Percentiles rank a stretch among this genome's conserved stretches.
phyloP scores from a whole-genome alignment of 2,888 invertebrate genomes.

The Eumerus sabulonum region DNA sequence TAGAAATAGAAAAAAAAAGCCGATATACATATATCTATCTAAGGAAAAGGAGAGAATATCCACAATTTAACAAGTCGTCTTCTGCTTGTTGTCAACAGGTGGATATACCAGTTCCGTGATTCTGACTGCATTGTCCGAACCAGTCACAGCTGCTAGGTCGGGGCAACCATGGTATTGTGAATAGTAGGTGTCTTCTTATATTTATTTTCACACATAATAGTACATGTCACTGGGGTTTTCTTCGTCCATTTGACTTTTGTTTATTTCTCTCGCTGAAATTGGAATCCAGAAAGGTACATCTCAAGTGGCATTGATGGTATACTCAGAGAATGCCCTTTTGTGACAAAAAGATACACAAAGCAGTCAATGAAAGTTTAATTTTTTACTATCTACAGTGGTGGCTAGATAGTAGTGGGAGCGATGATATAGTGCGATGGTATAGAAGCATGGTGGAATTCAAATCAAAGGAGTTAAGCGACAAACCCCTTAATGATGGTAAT shows the following conservation, averaged over 20 bases:
- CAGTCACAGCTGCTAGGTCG: slow-evolving; percentile 18
- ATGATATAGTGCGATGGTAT: too few species aligned
- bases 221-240: slow-evolving; percentile 39
- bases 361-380: too few species aligned
- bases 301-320: slow-evolving; percentile 18
- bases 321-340: background rate
- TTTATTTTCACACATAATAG: slow-evolving; percentile 51
- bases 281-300: slow-evolving; percentile 58
- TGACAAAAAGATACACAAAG: too few species aligned
- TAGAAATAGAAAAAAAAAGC: too few species aligned
- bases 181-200: slow-evolving; percentile 55
- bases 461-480: slow-evolving; percentile 52
- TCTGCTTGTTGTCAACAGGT: slow-evolving; percentile 16
- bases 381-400: too few species aligned
- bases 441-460: too few species aligned
- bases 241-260: slow-evolving; percentile 1
- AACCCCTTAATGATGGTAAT: slow-evolving; percentile 59
- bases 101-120: slow-evolving; percentile 38
- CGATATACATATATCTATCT: background rate
- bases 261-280: slow-evolving; percentile 1
- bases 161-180: slow-evolving; percentile 20
- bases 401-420: too few species aligned
- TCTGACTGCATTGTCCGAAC: slow-evolving; percentile 21
- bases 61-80: slow-evolving; percentile 18
- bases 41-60: slow-evolving; percentile 1